Conservation (phyloP, 1,140 invertebrate species). For the Asbolus verrucosus region DNA sequence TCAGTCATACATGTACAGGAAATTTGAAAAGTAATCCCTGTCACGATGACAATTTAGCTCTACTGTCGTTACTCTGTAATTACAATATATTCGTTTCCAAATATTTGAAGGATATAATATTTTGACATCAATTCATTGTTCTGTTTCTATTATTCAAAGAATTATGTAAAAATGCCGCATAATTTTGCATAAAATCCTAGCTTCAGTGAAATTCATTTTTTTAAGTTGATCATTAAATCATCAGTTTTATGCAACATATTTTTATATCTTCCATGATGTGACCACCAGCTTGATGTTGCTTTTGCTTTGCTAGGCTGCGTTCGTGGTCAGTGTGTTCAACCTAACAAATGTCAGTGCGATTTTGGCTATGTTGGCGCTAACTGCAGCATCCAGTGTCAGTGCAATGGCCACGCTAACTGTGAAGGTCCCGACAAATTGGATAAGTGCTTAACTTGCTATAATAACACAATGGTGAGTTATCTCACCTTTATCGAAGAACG, state of each 20-base stretch:
- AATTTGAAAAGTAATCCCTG: too few relatives aligned
- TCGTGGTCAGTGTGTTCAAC: conserved; percentile 86
- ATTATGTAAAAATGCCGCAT: too few relatives aligned
- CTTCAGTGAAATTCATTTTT: too few relatives aligned
- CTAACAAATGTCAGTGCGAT: conserved; percentile 89
- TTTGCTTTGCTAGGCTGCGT: conserved; percentile 77
- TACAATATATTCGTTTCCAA: too few relatives aligned
- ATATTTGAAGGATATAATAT: too few relatives aligned
- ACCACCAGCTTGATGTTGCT: conserved; percentile 15
- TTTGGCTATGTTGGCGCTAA: conserved; percentile 96
- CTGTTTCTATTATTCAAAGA: conserved; percentile 14
- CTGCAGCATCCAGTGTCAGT: conserved; percentile 93
- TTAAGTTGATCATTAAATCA: too few relatives aligned
- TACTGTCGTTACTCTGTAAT: too few relatives aligned
- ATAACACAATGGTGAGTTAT: conserved; percentile 85
- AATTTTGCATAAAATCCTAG: too few relatives aligned
- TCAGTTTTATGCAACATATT: too few relatives aligned
- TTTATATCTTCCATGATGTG: conserved; percentile 11
- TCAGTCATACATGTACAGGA: too few relatives aligned
- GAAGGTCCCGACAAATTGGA: conserved; percentile 85
- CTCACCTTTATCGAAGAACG: conserved; percentile 14
- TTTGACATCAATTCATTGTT: too few relatives aligned
- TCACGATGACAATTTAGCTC: too few relatives aligned
- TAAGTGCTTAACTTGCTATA: conserved; percentile 86
- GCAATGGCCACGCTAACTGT: conserved; percentile 95